Base-by-base conservation (phyloP, 2,888 invertebrate genomes). In the Meloe dianella region DNA sequence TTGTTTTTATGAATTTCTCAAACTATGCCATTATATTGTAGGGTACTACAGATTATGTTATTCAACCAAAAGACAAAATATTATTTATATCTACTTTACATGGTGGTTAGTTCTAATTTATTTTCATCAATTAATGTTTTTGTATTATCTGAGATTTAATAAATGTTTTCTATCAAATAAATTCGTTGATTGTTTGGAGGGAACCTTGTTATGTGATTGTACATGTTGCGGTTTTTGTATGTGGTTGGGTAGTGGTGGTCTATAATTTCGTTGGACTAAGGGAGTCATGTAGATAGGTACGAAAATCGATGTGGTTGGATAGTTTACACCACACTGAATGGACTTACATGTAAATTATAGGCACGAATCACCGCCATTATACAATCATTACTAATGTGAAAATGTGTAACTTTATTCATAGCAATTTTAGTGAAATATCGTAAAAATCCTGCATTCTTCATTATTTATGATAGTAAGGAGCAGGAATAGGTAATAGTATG, bases 51-150 rank as follows among this genome's bases (percentile, higher is more conserved):
- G 87, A 91, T 7, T 94, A 94, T 79, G 87, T 87, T 77, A 77
- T 94, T 32, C 86, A 91, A 72, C 82, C 86, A 2, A 88, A 88
- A 51, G 94, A 94, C 78, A 88, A 85, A n/a, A 87, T 94, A 56
- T 85, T 91, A 76, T 94, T 94, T 76, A 94, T 94, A 83, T 94
- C 94, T 0, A 94, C 94, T 0, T 82, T 94, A 47, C 94, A 94
- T 78, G 94, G 94, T 1, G 94, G 94, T 76, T 94, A 85, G 10
- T 32, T 62, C 41, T 57, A 29, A 47, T 61, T 67, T 68, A 38
- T 66, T 72, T 61, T 61, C 61, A 35, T 47, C 30, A 32, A 32
- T 54, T 12, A 35, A n/a, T 20, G 57, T 30, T 57, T 22, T 47
- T 51, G 7, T 17, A 65, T 17, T 57, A 56, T 6, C 12, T 58